Conservation (phyloP, 2,888 invertebrate genomes). For the Scrobipalpa costella region DNA sequence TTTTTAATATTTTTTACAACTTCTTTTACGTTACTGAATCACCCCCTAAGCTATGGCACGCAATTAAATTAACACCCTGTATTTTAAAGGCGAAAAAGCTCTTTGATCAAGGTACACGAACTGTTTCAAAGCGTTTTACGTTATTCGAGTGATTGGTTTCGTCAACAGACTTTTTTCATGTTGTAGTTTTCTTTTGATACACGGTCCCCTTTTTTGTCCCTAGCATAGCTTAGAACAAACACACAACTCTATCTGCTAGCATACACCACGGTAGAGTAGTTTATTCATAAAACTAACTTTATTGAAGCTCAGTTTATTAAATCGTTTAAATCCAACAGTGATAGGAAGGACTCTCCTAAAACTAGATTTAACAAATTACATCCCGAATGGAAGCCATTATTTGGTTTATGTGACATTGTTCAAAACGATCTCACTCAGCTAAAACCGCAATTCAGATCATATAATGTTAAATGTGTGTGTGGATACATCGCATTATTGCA, state of each 20-base stretch:
- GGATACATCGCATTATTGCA: conserved; percentile 26
- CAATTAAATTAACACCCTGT: too few species aligned
- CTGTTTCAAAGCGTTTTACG: not conserved
- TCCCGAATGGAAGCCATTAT: not conserved
- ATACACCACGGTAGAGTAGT: not conserved
- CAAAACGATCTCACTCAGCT: conserved; percentile 5
- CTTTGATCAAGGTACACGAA: not conserved
- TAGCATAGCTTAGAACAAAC: not conserved
- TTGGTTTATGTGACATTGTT: not conserved
- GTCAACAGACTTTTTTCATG: not conserved
- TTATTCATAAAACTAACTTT: conserved; percentile 10
- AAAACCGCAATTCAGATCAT: not conserved
- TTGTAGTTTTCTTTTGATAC: conserved; percentile 7
- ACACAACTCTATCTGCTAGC: not conserved
- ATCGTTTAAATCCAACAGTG: too few species aligned
- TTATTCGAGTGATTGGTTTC: conserved; percentile 6
- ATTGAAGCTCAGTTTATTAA: too few species aligned
- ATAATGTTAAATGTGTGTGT: conserved; percentile 6
- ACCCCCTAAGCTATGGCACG: too few species aligned
- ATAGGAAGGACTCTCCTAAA: too few species aligned
- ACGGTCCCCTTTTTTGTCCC: not conserved
- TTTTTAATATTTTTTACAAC: too few species aligned
- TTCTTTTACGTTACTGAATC: too few species aligned
- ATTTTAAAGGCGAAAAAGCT: not conserved
- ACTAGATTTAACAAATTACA: too few species aligned